Conservation (phyloP, 2,113 vertebrate genomes). For the Nipponia nippon region DNA sequence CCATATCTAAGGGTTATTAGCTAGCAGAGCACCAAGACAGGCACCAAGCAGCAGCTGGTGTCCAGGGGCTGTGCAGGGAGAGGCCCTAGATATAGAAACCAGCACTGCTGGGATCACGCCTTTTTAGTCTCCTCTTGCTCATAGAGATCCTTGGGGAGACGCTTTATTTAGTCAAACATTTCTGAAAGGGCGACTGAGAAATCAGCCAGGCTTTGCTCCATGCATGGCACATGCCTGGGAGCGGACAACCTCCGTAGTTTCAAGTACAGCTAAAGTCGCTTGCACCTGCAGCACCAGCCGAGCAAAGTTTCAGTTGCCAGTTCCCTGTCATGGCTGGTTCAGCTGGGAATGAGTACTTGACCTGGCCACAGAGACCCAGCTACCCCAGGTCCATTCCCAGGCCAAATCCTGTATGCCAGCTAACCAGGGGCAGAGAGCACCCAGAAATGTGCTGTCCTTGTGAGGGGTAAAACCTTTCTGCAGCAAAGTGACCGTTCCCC, state of each 20-base stretch:
- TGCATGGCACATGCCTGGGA: accelerated
- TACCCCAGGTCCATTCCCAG: background rate
- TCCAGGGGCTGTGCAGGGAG: background rate
- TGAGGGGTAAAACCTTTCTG: background rate
- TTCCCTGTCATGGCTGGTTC: background rate
- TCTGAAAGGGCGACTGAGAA: background rate
- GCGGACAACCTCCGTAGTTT: accelerated
- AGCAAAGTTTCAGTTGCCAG: background rate
- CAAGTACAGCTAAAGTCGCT: background rate
- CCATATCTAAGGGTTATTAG: background rate
- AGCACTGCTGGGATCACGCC: background rate
- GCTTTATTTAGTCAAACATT: background rate
- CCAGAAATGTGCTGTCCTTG: background rate
- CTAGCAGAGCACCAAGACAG: background rate
- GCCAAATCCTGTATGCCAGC: background rate
- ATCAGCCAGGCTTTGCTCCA: background rate
- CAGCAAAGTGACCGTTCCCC: background rate
- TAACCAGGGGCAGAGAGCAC: background rate
- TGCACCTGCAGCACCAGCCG: accelerated
- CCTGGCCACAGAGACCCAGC: background rate
- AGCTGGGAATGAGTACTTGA: background rate
- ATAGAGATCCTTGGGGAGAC: background rate
- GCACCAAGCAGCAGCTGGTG: background rate
- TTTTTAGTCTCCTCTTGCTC: background rate
- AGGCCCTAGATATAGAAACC: background rate